Base-by-base conservation (phyloP, 2,797 vertebrate genomes). In the Melanotaenia pygmaea region DNA sequence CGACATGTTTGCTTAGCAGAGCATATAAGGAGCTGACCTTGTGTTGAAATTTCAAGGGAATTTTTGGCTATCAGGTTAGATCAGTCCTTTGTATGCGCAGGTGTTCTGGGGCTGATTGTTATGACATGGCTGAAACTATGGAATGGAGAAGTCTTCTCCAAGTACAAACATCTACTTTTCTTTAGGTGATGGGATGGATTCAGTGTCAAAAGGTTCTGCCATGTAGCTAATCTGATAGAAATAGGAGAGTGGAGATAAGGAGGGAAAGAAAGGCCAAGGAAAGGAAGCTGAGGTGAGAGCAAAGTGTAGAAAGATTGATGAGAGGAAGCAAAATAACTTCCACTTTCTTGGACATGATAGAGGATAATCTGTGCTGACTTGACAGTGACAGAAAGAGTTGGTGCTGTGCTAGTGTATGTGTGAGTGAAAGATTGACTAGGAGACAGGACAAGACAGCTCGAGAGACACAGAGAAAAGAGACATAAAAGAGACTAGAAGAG, bases 351-450 rank as follows among this genome's bases (percentile, higher is more conserved):
- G 67, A 68, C 8, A 9, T 61, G 74, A 82, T 53, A 72, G 64
- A 76, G 72, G 74, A 77, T 57, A 54, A 74, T 80, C 43, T 62
- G 53, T 9, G 9, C 56, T 76, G 82, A 85, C 77, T 60, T n/a
- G 71, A 70, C 64, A 83, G 74, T 80, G 88, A 86, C 67, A 82
- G 77, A 67, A 79, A 8, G 76, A 77, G 80, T 70, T 16, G 66
- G 69, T 62, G 72, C 70, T 72, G 34, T 65, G 70, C 59, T 70
- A 45, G 70, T 66, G 64, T 76, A 58, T 2, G 37, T 32, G 72
- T 24, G 77, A 69, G 56, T 12, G 63, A 85, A 72, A 73, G 71
- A 83, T 18, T 61, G 74, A 76, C 67, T 13, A 40, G 38, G 67
- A 65, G 72, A 79, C 54, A 61, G 64, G 79, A 78, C 38, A 60